phyloP scores from a whole-genome alignment of 1,140 invertebrate genomes.

The Neotoxoptera formosana region DNA sequence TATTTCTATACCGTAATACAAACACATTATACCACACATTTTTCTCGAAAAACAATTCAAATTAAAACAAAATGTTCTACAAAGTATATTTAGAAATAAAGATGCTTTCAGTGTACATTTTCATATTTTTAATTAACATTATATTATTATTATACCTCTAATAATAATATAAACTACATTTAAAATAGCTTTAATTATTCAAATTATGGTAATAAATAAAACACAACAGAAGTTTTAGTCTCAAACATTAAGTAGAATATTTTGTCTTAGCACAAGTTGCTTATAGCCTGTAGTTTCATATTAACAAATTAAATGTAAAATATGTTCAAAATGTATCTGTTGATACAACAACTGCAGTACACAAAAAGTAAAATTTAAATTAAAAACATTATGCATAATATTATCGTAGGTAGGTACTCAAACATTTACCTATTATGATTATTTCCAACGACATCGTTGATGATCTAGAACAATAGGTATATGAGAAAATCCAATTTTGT shows the following conservation, averaged over 20 bases:
- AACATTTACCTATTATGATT: background rate
- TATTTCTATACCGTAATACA: background rate
- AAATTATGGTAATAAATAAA: background rate
- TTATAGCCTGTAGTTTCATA: background rate
- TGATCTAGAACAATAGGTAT: background rate
- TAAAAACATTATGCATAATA: background rate
- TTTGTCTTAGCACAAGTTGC: background rate
- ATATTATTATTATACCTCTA: background rate
- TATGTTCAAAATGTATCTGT: background rate
- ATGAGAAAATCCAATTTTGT: background rate
- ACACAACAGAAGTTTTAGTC: background rate
- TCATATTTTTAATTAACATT: background rate
- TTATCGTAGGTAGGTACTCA: background rate
- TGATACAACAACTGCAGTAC: background rate
- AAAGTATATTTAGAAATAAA: background rate
- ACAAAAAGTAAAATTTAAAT: too few species aligned
- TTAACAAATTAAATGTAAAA: background rate
- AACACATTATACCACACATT: background rate
- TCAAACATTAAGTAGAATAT: background rate
- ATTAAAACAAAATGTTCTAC: background rate
- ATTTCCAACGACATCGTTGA: background rate
- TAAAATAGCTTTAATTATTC: background rate
- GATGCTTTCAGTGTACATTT: background rate
- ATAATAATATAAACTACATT: slow-evolving; percentile 6
- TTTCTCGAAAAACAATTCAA: background rate